These are phyloP conservation scores for Falco columbarius DNA, from an alignment of 2,797 vertebrate species.

Conservation along the genomic window DNA sequence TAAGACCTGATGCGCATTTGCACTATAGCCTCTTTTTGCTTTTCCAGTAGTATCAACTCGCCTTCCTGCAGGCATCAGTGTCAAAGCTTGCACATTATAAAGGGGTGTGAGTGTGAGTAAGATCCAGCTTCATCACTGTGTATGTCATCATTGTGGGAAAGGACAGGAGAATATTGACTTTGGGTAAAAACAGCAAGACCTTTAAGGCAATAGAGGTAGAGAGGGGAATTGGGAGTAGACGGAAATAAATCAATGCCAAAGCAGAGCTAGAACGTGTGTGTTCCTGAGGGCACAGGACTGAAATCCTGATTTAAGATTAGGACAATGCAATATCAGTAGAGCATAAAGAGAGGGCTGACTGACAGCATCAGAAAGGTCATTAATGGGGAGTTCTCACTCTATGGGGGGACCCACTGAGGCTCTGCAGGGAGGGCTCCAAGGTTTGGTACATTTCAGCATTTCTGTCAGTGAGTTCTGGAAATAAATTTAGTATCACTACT, in stretches of 20 bases:
- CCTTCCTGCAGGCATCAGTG: neutral
- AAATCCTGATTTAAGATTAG: neutral
- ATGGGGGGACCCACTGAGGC: neutral
- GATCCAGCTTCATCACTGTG: neutral
- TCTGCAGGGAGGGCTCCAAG: neutral
- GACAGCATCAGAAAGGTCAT: neutral
- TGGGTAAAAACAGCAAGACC: neutral
- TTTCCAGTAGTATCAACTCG: neutral
- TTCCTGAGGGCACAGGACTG: neutral
- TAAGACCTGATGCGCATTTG: neutral
- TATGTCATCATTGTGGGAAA: neutral
- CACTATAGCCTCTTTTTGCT: neutral
- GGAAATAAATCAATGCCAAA: constrained; percentile 16
- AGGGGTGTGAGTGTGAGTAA: neutral
- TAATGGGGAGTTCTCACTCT: neutral
- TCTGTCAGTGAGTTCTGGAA: neutral
- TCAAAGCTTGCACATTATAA: neutral
- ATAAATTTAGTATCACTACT: neutral
- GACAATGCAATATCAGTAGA: neutral
- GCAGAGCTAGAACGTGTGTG: neutral
- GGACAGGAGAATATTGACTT: neutral
- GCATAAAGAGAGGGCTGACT: neutral
- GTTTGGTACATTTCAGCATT: neutral
- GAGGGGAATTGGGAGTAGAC: neutral
- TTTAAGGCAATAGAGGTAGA: neutral